Percentiles rank a stretch among this genome's conserved stretches.
phyloP scores from a whole-genome alignment of 2,113 vertebrate genomes.

The Lophius piscatorius region DNA sequence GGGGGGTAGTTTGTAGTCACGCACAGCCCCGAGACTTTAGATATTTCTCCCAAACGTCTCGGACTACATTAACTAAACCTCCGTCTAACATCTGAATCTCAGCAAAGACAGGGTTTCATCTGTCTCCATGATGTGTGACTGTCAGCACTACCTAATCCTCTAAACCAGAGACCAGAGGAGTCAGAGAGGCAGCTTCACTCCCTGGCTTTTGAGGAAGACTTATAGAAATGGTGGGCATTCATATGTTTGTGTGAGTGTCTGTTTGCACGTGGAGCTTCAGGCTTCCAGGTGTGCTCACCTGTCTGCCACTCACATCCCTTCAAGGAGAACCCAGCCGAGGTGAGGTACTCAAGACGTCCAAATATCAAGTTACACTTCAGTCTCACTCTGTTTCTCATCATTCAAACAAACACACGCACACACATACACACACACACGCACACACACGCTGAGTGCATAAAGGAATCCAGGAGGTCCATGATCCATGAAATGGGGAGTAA shows the following conservation, averaged over 20 bases:
- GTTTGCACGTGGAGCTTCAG: constrained; percentile 11
- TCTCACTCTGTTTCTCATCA: constrained; percentile 45
- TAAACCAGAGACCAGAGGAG: constrained; percentile 49
- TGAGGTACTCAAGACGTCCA: constrained; percentile 47
- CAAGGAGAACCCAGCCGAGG: constrained; percentile 51
- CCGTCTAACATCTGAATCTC: constrained; percentile 35
- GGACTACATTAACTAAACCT: constrained; percentile 41
- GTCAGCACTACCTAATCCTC: constrained; percentile 59
- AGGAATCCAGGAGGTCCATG: constrained; percentile 62
- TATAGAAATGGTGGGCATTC: constrained; percentile 16
- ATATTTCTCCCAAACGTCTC: constrained; percentile 19
- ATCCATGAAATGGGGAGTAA: constrained; percentile 78
- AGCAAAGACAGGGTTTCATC: constrained; percentile 44
- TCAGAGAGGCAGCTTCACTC: constrained; percentile 21
- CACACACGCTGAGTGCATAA: constrained; percentile 3
- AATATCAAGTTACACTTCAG: constrained; percentile 62
- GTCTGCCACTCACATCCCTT: constrained; percentile 54
- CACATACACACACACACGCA: constrained; percentile 28
- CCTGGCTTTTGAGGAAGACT: constrained; percentile 30
- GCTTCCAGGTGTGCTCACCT: constrained; percentile 70
- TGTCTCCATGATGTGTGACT: constrained; percentile 64
- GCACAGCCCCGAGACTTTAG: too few relatives aligned
- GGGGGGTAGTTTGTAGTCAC: too few relatives aligned
- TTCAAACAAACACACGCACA: constrained; percentile 35
- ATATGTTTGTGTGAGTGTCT: constrained; percentile 10